Evolutionary conservation across 2,888 invertebrate genomes (phyloP).

Genomic region (Ganaspis brasiliensis): DNA sequence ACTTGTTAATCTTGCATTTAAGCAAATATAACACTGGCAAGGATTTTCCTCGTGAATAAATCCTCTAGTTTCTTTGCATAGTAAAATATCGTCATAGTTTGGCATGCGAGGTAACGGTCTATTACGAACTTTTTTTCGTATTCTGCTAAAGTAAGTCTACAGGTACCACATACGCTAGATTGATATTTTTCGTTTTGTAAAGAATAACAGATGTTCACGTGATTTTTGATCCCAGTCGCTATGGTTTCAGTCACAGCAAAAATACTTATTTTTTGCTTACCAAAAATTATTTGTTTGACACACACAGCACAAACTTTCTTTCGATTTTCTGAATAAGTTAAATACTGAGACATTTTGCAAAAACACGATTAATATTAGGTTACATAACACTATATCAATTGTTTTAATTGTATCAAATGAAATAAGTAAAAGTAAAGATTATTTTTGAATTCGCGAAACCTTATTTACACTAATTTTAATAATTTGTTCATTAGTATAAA

Average conservation of each 20-base stretch:
- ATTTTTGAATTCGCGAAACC: no score
- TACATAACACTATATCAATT: no score
- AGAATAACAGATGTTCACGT: not conserved
- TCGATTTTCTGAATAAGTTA: not conserved
- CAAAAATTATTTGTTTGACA: not conserved
- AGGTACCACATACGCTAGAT: not conserved
- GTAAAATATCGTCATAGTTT: conserved; percentile 1
- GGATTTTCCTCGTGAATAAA: not conserved
- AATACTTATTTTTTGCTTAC: not conserved
- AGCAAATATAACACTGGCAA: not conserved
- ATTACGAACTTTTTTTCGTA: not conserved
- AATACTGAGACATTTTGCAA: not conserved
- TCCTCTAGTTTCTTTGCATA: conserved; percentile 4
- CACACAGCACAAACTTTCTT: not conserved
- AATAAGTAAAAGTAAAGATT: no score
- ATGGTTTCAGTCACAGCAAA: not conserved
- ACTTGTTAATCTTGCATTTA: not conserved
- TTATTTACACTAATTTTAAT: no score
- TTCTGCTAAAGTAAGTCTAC: not conserved
- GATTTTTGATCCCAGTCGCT: not conserved
- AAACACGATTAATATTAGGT: no score
- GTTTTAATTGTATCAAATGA: no score
- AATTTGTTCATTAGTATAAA: no score
- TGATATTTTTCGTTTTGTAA: not conserved
- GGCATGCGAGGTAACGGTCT: not conserved